Evolutionary conservation across 2,888 invertebrate genomes (phyloP).

Genomic region (Trilocha varians): DNA sequence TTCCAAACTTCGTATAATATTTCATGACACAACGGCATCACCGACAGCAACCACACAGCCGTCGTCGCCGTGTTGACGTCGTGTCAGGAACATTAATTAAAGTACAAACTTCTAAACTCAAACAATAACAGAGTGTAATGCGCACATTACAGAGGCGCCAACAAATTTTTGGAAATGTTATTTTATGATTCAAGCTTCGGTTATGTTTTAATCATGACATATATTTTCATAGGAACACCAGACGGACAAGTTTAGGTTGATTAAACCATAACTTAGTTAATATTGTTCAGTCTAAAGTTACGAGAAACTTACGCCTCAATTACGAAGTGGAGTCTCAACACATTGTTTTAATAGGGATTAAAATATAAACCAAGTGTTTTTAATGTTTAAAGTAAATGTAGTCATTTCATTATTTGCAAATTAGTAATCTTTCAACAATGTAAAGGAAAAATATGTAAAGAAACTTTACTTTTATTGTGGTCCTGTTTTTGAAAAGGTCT

Average conservation of each 20-base stretch:
- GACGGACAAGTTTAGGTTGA: not conserved
- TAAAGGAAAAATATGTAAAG: too few species aligned
- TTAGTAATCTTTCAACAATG: too few species aligned
- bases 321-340: not conserved
- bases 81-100: not conserved
- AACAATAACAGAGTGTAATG: not conserved
- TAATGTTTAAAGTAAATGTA: too few species aligned
- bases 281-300: not conserved
- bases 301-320: not conserved
- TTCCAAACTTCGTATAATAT: too few species aligned
- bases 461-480: too few species aligned
- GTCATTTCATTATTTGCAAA: too few species aligned
- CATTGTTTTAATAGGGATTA: not conserved
- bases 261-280: too few species aligned
- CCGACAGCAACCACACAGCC: not conserved
- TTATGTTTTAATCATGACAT: too few species aligned
- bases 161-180: not conserved
- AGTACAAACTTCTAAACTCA: not conserved
- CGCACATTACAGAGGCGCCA: not conserved
- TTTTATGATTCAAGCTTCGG: not conserved
- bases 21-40: not conserved
- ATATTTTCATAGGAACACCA: not conserved
- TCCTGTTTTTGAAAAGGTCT: too few species aligned
- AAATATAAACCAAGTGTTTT: too few species aligned
- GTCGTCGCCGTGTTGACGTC: not conserved